A percentile compares a stretch with the other conserved stretches of the same genome.
Conservation (phyloP, 2,888 invertebrate genomes). For the Drosophila multiciliata region DNA sequence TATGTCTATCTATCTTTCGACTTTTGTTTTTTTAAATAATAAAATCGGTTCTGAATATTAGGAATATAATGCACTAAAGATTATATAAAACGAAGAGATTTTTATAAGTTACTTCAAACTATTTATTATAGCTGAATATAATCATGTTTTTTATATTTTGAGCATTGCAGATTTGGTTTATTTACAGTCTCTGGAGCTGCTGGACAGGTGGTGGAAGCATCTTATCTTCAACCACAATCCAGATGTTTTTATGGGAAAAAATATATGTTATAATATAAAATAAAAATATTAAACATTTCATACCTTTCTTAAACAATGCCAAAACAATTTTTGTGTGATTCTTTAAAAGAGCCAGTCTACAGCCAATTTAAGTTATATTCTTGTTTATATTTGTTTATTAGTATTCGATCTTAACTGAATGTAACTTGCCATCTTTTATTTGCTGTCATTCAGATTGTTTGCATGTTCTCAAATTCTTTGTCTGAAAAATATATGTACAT, state of each 20-base stretch:
- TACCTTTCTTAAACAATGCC: conserved; percentile 18
- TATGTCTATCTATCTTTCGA: no score
- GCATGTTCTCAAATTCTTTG: not conserved
- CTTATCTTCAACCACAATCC: conserved; percentile 41
- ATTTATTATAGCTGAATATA: not conserved
- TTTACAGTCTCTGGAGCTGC: not conserved
- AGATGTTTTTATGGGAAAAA: not conserved
- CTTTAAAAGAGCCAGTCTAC: not conserved
- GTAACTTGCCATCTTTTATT: not conserved
- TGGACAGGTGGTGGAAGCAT: no score
- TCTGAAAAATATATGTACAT: not conserved
- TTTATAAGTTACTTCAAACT: not conserved
- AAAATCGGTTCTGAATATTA: not conserved
- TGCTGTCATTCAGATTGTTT: not conserved
- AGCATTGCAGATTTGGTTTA: not conserved
- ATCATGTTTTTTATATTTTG: not conserved
- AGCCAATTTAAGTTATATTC: not conserved
- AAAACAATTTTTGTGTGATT: conserved; percentile 19
- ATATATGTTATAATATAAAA: not conserved
- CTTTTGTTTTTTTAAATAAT: not conserved
- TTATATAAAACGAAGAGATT: not conserved
- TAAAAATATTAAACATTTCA: not conserved
- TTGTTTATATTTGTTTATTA: not conserved
- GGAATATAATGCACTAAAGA: not conserved
- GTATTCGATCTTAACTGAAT: not conserved